A percentile compares a stretch with the other conserved stretches of the same genome.
These are phyloP conservation scores for Limnephilus marmoratus DNA, from an alignment of 2,888 invertebrate species.

Conservation along the genomic window DNA sequence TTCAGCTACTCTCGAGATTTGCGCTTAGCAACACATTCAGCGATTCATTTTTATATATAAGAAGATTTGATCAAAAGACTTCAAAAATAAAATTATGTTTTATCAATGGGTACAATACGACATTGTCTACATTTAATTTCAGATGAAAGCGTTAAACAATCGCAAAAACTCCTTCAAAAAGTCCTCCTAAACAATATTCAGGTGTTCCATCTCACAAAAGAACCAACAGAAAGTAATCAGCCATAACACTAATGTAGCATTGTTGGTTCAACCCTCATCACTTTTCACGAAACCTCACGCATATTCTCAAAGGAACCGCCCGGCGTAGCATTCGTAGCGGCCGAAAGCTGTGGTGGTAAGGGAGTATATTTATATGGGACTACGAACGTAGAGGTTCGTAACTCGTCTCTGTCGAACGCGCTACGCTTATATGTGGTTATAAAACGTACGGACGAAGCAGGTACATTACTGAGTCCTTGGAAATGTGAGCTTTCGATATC, in stretches of 20 bases:
- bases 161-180: background rate
- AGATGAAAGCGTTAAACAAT: background rate
- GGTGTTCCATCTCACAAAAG: background rate
- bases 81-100: background rate
- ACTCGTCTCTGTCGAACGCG: background rate
- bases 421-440: background rate
- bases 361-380: background rate
- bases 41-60: too few species aligned
- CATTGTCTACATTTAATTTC: background rate
- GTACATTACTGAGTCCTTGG: background rate
- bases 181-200: background rate
- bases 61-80: too few species aligned
- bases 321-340: background rate
- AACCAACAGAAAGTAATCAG: background rate
- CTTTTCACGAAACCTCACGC: background rate
- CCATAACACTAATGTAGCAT: background rate
- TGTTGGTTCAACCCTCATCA: slow-evolving; percentile 21
- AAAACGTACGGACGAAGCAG: background rate
- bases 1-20: too few species aligned
- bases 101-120: background rate
- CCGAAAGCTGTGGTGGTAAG: background rate
- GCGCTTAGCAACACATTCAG: too few species aligned
- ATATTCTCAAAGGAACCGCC: background rate
- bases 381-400: background rate
- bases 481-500: background rate